Conservation (phyloP, 2,113 vertebrate species). For the Pitta sordida region DNA sequence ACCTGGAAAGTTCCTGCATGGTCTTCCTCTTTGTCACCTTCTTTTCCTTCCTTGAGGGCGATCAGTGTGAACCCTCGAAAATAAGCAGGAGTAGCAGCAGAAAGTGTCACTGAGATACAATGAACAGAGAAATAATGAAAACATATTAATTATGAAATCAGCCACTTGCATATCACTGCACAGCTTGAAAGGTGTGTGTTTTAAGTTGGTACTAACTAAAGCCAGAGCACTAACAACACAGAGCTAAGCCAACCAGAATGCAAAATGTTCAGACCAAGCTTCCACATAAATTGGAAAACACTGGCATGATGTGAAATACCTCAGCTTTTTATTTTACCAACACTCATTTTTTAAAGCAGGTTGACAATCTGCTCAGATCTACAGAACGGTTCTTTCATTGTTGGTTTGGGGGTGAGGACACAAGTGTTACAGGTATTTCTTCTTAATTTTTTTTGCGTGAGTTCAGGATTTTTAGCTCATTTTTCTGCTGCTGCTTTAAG, state of each 20-base stretch:
- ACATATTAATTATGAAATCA: not conserved
- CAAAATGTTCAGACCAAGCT: not conserved
- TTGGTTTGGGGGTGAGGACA: accelerated
- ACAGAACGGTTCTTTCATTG: not conserved
- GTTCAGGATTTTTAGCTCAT: too few relatives aligned
- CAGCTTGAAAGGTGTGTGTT: not conserved
- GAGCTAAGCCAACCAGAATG: not conserved
- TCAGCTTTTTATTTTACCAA: not conserved
- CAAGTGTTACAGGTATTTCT: accelerated
- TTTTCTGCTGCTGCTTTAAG: not conserved
- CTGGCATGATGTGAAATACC: not conserved
- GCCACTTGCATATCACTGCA: not conserved
- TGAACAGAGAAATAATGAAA: constrained; percentile 47
- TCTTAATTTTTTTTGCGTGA: not conserved
- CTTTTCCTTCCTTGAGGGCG: constrained; percentile 87
- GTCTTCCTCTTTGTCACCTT: constrained; percentile 92
- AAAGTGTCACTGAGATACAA: constrained; percentile 81
- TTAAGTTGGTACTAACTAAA: not conserved
- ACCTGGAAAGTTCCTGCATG: constrained; percentile 94
- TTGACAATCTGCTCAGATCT: not conserved
- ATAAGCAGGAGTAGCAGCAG: constrained; percentile 87
- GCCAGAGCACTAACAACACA: not conserved
- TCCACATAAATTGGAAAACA: not conserved
- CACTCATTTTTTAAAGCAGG: not conserved
- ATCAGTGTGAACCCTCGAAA: constrained; percentile 95